Percentiles rank a stretch among this genome's conserved stretches.
These are phyloP conservation scores for Pyralis farinalis DNA, from an alignment of 2,888 invertebrate genomes.

Conservation along the genomic window DNA sequence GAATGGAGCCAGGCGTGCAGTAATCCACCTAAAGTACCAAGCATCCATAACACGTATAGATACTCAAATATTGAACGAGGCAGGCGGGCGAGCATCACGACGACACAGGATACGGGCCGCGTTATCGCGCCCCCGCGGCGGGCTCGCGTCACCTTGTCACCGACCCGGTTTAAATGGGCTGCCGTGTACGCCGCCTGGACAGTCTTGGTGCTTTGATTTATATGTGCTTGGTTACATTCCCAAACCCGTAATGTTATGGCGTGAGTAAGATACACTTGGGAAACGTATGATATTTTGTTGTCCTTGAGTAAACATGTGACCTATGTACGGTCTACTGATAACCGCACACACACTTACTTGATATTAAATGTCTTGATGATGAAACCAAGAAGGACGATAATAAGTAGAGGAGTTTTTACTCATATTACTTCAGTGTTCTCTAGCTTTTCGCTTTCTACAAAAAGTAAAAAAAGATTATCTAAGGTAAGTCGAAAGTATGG, in stretches of 20 bases:
- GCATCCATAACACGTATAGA: constrained; percentile 47
- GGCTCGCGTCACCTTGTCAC: constrained; percentile 74
- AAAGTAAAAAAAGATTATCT: too few species aligned
- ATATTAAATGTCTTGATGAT: too few species aligned
- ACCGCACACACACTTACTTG: too few species aligned
- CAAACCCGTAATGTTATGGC: constrained; percentile 5
- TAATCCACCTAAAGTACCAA: constrained; percentile 52
- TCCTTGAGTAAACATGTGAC: too few species aligned
- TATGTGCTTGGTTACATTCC: constrained; percentile 28
- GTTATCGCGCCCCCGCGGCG: constrained; percentile 65
- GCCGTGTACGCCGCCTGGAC: constrained; percentile 48
- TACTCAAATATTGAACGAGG: constrained; percentile 49
- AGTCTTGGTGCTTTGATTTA: constrained; percentile 59
- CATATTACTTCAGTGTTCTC: too few species aligned
- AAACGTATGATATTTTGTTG: constrained; percentile 8
- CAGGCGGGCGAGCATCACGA: constrained; percentile 51
- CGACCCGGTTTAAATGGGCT: constrained; percentile 75
- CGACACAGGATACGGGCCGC: constrained; percentile 60
- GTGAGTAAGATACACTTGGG: not conserved
- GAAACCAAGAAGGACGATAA: too few species aligned
- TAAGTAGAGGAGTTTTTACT: too few species aligned
- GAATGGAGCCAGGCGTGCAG: constrained; percentile 36
- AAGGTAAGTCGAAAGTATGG: too few species aligned
- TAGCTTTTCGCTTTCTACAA: too few species aligned
- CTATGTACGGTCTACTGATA: too few species aligned